phyloP scores from a whole-genome alignment of 1,140 invertebrate species.

The Leptinotarsa lineolata region DNA sequence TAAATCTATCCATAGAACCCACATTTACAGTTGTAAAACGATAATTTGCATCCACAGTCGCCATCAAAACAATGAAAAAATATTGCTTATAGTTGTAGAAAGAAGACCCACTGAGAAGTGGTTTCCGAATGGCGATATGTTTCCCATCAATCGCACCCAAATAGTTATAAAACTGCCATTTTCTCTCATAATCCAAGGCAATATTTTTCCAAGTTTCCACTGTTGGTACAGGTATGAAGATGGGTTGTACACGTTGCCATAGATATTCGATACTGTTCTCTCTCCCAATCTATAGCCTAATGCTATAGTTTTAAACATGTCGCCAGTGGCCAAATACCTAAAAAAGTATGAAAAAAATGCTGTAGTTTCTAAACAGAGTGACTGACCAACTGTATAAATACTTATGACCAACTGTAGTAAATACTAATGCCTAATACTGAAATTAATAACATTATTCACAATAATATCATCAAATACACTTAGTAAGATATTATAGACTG shows the following conservation, averaged over 20 bases:
- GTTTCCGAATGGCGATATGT: slow-evolving; percentile 38
- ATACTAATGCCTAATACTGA: not conserved
- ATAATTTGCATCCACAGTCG: slow-evolving; percentile 56
- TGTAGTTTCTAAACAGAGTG: not conserved
- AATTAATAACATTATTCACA: not conserved
- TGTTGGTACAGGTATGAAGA: slow-evolving; percentile 33
- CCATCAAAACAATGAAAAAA: slow-evolving; percentile 56
- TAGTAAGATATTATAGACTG: too few relatives aligned
- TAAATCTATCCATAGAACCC: slow-evolving; percentile 53
- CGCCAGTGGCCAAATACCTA: slow-evolving; percentile 31
- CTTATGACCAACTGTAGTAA: not conserved
- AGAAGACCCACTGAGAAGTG: slow-evolving; percentile 30
- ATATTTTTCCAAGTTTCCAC: slow-evolving; percentile 41
- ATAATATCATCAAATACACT: too few relatives aligned
- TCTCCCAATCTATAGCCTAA: slow-evolving; percentile 39
- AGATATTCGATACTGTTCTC: slow-evolving; percentile 41
- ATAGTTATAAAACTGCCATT: slow-evolving; percentile 56
- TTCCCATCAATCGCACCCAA: slow-evolving; percentile 57
- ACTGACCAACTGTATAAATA: not conserved
- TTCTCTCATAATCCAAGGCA: slow-evolving; percentile 39
- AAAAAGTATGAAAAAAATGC: slow-evolving; percentile 17
- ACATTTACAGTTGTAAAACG: slow-evolving; percentile 55
- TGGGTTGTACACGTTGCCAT: slow-evolving; percentile 40
- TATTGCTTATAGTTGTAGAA: slow-evolving; percentile 49
- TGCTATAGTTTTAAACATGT: slow-evolving; percentile 25